phyloP scores from a whole-genome alignment of 2,888 invertebrate species.

The Amphipyra berbera region DNA sequence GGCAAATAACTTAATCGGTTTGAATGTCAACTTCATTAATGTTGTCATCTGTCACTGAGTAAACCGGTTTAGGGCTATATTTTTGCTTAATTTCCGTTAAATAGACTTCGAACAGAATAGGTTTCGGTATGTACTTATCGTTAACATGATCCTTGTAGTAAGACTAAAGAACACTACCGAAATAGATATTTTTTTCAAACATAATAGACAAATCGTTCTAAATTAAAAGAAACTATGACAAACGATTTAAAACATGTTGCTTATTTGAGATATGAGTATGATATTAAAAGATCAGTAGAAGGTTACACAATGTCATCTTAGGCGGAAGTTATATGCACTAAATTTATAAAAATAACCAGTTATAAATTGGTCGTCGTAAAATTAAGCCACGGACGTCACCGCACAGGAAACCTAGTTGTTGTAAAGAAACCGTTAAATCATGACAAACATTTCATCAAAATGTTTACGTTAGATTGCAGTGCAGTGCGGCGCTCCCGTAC shows the following conservation, averaged over 20 bases:
- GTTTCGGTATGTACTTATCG: not conserved
- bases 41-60: slow-evolving; percentile 17
- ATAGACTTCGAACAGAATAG: no score
- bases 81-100: not conserved
- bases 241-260: slow-evolving; percentile 3
- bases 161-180: not conserved
- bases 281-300: slow-evolving; percentile 28
- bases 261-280: slow-evolving; percentile 5
- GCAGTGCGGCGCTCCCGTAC: slow-evolving; percentile 55
- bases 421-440: slow-evolving; percentile 52
- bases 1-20: slow-evolving; percentile 23
- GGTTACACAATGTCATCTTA: slow-evolving; percentile 44
- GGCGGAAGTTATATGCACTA: slow-evolving; percentile 44
- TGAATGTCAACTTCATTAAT: slow-evolving; percentile 17
- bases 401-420: slow-evolving; percentile 28
- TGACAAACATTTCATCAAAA: slow-evolving; percentile 66
- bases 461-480: slow-evolving; percentile 59
- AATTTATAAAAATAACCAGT: slow-evolving; percentile 23
- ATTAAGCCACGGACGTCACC: slow-evolving; percentile 25
- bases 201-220: not conserved
- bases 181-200: not conserved
- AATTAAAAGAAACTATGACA: slow-evolving; percentile 13
- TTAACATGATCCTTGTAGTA: not conserved
- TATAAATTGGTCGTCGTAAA: slow-evolving; percentile 28
- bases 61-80: not conserved